Evolutionary conservation across 35 echinoderm and acorn worm genomes (phyloP).

Genomic region (Lytechinus pictus): DNA sequence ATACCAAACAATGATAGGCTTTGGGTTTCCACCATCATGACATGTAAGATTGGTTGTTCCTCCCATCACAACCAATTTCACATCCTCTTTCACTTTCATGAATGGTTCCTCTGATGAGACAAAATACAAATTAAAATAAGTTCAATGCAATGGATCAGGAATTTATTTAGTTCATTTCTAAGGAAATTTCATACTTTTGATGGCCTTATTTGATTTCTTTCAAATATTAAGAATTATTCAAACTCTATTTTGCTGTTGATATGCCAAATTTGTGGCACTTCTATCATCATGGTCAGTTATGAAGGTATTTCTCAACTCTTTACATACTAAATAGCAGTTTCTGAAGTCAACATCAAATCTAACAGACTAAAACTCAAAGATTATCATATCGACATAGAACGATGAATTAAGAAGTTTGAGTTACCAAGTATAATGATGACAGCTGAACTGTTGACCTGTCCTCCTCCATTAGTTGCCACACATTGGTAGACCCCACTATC

Average conservation of each 20-base stretch:
- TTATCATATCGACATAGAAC: background rate
- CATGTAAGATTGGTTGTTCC: constrained; percentile 67
- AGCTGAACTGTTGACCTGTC: constrained; percentile 42
- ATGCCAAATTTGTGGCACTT: background rate
- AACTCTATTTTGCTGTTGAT: no score
- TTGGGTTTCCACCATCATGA: constrained; percentile 59
- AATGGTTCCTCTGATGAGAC: background rate
- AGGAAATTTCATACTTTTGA: no score
- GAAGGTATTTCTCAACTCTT: no score
- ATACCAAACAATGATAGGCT: constrained; percentile 68
- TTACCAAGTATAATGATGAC: constrained; percentile 67
- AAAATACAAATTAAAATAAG: constrained; percentile 3
- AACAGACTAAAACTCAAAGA: no score
- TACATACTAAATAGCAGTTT: no score
- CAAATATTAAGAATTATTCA: no score
- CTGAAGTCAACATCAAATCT: no score
- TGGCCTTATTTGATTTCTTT: no score
- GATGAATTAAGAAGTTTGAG: background rate
- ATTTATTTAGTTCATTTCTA: no score
- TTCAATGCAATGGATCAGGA: background rate
- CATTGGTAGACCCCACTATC: constrained; percentile 69
- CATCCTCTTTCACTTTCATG: constrained; percentile 42
- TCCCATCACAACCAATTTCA: constrained; percentile 17
- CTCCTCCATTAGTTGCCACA: constrained; percentile 60
- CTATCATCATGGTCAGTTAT: background rate